Evolutionary conservation across 2,113 vertebrate species (phyloP).

Genomic region (Lepus americanus): DNA sequence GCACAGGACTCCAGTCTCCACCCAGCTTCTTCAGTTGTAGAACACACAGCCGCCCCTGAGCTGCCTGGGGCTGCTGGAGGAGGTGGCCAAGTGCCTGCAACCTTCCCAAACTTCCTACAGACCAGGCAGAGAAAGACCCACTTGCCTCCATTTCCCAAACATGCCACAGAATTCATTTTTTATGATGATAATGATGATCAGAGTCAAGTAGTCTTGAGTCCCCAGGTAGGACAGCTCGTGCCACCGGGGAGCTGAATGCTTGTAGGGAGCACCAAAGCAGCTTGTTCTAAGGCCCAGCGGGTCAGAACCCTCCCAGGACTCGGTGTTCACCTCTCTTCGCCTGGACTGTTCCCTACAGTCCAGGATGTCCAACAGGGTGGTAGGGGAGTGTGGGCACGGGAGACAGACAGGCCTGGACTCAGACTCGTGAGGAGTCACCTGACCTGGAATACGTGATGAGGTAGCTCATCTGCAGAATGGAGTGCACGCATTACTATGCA

Average conservation of each 20-base stretch:
- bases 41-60: neutral
- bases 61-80: neutral
- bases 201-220: neutral
- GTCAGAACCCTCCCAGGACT: neutral
- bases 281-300: neutral
- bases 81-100: neutral
- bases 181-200: neutral
- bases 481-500: neutral
- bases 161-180: neutral
- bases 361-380: neutral
- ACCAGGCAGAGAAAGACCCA: neutral
- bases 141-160: neutral
- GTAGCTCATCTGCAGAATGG: conserved; percentile 27
- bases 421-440: neutral
- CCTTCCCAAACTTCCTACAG: neutral
- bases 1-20: neutral
- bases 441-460: conserved; percentile 35
- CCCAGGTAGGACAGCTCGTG: neutral
- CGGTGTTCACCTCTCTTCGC: neutral
- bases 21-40: neutral
- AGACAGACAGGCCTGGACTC: neutral
- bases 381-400: neutral
- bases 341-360: neutral
- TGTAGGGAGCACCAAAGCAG: neutral
- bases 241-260: neutral